A percentile compares a stretch with the other conserved stretches of the same genome.
phyloP scores from a whole-genome alignment of 2,113 vertebrate species.

The Tetraodon nigroviridis region DNA sequence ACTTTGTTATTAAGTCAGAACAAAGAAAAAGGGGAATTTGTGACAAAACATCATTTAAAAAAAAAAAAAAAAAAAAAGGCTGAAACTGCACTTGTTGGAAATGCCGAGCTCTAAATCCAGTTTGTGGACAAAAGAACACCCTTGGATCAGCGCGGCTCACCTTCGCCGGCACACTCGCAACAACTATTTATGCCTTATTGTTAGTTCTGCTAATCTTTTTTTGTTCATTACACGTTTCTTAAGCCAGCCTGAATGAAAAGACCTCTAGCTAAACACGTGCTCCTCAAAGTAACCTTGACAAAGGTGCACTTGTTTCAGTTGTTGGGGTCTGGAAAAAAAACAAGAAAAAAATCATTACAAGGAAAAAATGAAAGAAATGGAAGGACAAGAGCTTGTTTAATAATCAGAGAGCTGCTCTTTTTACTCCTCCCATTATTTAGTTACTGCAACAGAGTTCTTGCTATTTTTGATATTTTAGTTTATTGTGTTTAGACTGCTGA shows the following conservation, averaged over 20 bases:
- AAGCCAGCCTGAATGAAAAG: conserved; percentile 2
- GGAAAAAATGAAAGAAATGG: conserved; percentile 12
- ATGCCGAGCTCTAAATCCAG: background rate
- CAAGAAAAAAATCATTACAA: background rate
- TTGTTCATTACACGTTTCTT: background rate
- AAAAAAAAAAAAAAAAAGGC: no score
- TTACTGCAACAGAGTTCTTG: background rate
- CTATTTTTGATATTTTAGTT: no score
- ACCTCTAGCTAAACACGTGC: conserved; percentile 8
- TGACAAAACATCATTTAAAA: conserved; percentile 20
- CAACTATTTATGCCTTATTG: conserved; percentile 5
- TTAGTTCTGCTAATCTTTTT: background rate
- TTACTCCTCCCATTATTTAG: background rate
- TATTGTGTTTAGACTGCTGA: no score
- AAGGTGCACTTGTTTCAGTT: conserved; percentile 2
- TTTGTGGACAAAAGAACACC: background rate
- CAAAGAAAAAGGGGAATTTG: no score
- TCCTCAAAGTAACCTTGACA: conserved; percentile 28
- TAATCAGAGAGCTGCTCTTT: background rate
- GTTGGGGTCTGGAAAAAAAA: no score
- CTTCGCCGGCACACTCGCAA: background rate
- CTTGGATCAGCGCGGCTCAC: background rate
- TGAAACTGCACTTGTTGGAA: no score
- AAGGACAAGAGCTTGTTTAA: conserved; percentile 33
- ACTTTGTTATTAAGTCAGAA: no score